Evolutionary conservation across 2,797 vertebrate species (phyloP).

Genomic region (Chanos chanos): DNA sequence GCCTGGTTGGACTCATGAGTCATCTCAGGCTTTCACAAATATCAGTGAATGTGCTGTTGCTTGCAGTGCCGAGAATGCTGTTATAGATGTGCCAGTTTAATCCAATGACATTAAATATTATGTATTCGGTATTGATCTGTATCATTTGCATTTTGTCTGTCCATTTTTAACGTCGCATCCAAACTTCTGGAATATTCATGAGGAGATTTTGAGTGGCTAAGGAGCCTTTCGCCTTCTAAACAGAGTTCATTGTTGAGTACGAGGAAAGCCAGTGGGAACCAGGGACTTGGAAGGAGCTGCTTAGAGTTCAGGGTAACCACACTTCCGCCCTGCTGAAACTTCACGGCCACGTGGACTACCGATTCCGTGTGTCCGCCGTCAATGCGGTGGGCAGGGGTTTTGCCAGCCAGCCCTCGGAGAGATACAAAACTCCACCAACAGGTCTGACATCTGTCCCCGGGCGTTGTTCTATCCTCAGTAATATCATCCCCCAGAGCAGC

Average conservation of each 20-base stretch:
- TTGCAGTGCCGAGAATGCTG: too few species aligned
- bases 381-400: conserved; percentile 82
- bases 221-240: conserved; percentile 45
- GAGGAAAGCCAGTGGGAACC: conserved; percentile 84
- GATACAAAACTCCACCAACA: conserved; percentile 80
- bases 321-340: conserved; percentile 69
- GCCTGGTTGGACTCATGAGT: too few species aligned
- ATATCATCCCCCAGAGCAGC: conserved; percentile 28
- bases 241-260: conserved; percentile 89
- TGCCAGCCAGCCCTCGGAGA: conserved; percentile 74
- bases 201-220: too few species aligned
- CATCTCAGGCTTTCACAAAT: too few species aligned
- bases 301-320: conserved; percentile 68
- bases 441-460: conserved; percentile 63
- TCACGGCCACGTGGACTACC: conserved; percentile 80
- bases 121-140: too few species aligned
- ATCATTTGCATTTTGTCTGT: too few species aligned
- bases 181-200: too few species aligned
- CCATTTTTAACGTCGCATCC: too few species aligned
- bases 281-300: conserved; percentile 82
- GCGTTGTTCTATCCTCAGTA: conserved; percentile 27
- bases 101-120: too few species aligned
- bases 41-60: too few species aligned
- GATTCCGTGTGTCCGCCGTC: conserved; percentile 79
- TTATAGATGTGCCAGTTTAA: too few species aligned